Conservation (phyloP, 2,113 vertebrate genomes). For the Cyanoramphus novaezelandiae region DNA sequence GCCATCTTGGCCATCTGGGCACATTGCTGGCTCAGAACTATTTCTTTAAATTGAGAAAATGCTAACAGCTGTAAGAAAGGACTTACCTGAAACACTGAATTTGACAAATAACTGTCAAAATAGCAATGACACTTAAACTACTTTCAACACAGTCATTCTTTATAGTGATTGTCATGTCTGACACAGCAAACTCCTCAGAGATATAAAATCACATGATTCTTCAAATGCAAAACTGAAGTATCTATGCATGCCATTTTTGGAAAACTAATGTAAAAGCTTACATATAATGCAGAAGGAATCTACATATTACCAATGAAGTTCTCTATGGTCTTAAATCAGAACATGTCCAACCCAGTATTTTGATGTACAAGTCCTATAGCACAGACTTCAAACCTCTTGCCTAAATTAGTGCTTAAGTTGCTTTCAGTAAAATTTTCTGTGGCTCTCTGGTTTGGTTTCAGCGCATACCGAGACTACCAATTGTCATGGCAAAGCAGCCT, state of each 20-base stretch:
- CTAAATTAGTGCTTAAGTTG: not conserved
- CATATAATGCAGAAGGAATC: not conserved
- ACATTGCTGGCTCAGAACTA: not conserved
- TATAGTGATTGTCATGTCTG: not conserved
- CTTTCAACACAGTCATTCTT: not conserved
- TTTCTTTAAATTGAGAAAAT: not conserved
- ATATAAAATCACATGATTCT: not conserved
- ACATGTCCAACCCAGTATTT: not conserved
- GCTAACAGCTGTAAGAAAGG: not conserved
- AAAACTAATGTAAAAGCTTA: not conserved
- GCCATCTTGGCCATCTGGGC: not conserved
- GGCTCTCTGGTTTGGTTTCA: not conserved
- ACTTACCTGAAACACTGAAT: slow-evolving; percentile 8
- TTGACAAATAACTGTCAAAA: not conserved
- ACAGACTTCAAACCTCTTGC: not conserved
- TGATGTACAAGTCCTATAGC: not conserved
- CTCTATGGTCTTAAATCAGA: not conserved
- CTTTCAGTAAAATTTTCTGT: not conserved
- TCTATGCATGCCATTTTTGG: not conserved
- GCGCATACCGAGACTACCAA: not conserved
- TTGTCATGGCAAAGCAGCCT: not conserved
- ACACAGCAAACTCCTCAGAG: not conserved
- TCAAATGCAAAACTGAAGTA: not conserved
- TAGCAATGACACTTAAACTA: not conserved
- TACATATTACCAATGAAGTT: not conserved